Base-by-base conservation (phyloP, 2,888 invertebrate species). In the Pediacus dermestoides region DNA sequence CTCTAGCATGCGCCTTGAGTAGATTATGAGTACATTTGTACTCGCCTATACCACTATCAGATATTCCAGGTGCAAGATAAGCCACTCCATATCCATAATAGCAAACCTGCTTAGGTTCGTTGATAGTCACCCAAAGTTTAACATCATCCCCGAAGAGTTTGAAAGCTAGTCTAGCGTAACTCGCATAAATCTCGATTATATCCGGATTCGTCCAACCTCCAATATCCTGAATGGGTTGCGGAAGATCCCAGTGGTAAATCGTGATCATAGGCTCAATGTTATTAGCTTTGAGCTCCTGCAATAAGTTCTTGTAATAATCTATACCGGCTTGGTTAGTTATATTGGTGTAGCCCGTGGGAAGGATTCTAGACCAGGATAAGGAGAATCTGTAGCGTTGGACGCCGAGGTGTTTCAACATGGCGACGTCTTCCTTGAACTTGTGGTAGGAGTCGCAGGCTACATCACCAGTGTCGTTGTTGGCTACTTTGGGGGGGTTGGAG, bases 281-380 rank as follows among this genome's bases (percentile, higher is more conserved):
- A 35, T 71, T 70, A 26, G 60, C 68, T 16, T 74, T 53, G 1
- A 81, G 66, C 30, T 67, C 74, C 4, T 31, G 36, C 4, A 53
- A 39, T 7, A 55, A 21, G 14, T 50, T 49, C 9, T 45, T 52
- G 37, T 55, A 55, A 30, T 52, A 55, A 37, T 77, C 69, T 7
- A 90, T 73, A 11, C 87, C 90, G 1, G 75, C 72, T 32, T 74
- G 68, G 60, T 85, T 90, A 11, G 87, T 70, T 14, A 75, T 60
- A 53, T 81, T 77, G 8, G 75, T 73, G 37, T 76, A 71, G n/a
- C 85, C 88, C 9, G 73, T 76, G 0, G 84, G 83, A 23, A 85
- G 60, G 26, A 61, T 57, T 52, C 60, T 54, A 6, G 53, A 43
- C 58, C 60, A 59, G 2, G 62, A 48, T 32, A 60, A 16, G 1